These are phyloP conservation scores for Napeogenes sylphis DNA, from an alignment of 2,888 invertebrate genomes.

Conservation along the genomic window DNA sequence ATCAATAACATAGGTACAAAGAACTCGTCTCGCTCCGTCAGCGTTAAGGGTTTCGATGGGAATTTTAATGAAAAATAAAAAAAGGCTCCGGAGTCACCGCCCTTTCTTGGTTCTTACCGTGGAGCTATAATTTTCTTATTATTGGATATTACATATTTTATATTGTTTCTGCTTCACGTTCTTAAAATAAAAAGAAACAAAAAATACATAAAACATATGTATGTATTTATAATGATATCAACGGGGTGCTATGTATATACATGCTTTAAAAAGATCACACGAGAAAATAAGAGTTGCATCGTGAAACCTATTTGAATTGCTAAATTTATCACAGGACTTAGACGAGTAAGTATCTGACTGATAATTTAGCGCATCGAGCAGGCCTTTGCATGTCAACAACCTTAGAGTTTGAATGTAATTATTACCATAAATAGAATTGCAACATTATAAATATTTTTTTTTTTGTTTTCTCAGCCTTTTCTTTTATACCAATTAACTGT, in stretches of 20 bases:
- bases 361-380: slow-evolving; percentile 9
- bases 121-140: slow-evolving; percentile 3
- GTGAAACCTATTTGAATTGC: not conserved
- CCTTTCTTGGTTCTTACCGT: slow-evolving; percentile 25
- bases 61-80: slow-evolving; percentile 35
- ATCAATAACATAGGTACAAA: not conserved
- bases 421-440: not conserved
- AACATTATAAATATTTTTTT: not conserved
- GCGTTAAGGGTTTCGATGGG: slow-evolving; percentile 34
- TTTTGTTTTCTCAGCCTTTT: not conserved
- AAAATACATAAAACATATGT: too few species aligned
- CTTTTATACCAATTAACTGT: not conserved
- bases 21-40: slow-evolving; percentile 28
- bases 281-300: not conserved
- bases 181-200: too few species aligned
- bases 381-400: slow-evolving; percentile 22
- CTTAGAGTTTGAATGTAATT: slow-evolving; percentile 19
- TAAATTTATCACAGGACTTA: not conserved
- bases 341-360: not conserved
- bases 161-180: not conserved
- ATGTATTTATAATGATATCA: too few species aligned
- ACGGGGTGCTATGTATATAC: not conserved
- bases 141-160: slow-evolving; percentile 13
- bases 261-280: not conserved
- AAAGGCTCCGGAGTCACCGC: slow-evolving; percentile 36